A percentile compares a stretch with the other conserved stretches of the same genome.
These are phyloP conservation scores for Cyclina sinensis DNA, from an alignment of 1,140 invertebrate genomes.

Conservation along the genomic window DNA sequence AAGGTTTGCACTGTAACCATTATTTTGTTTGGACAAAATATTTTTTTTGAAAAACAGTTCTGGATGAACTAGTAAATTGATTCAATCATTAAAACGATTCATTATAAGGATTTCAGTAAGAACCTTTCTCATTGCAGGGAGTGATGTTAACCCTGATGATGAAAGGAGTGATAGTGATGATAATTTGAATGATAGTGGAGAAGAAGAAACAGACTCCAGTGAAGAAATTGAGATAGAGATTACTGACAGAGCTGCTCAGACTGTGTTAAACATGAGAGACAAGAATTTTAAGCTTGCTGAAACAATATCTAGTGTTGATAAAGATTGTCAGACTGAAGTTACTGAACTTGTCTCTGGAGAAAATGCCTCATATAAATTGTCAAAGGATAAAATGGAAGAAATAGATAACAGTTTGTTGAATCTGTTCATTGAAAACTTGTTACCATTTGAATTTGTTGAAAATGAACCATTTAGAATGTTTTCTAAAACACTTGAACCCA, in stretches of 20 bases:
- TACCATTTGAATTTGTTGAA: slow-evolving; percentile 62
- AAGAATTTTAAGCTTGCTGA: slow-evolving; percentile 32
- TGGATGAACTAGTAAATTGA: no score
- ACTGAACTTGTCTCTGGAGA: not conserved
- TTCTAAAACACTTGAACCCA: slow-evolving; percentile 53
- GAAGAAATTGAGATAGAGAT: slow-evolving; percentile 59
- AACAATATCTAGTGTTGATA: not conserved
- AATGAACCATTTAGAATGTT: slow-evolving; percentile 64
- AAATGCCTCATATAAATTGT: slow-evolving; percentile 21
- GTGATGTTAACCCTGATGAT: not conserved
- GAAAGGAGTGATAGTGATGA: slow-evolving; percentile 11
- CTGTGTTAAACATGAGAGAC: slow-evolving; percentile 53
- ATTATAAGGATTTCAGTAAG: not conserved
- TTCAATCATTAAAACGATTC: no score
- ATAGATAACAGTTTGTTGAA: slow-evolving; percentile 59
- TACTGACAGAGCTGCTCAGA: slow-evolving; percentile 58
- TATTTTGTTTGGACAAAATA: no score
- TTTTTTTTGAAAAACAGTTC: not conserved
- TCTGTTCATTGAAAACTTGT: slow-evolving; percentile 56
- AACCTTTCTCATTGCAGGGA: slow-evolving; percentile 68
- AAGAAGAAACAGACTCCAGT: not conserved
- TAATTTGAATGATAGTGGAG: slow-evolving; percentile 5
- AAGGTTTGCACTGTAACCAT: slow-evolving; percentile 21
- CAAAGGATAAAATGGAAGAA: slow-evolving; percentile 52
- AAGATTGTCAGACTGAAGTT: slow-evolving; percentile 40